These are phyloP conservation scores for Frankliniella intonsa DNA, from an alignment of 2,888 invertebrate species.

Conservation along the genomic window DNA sequence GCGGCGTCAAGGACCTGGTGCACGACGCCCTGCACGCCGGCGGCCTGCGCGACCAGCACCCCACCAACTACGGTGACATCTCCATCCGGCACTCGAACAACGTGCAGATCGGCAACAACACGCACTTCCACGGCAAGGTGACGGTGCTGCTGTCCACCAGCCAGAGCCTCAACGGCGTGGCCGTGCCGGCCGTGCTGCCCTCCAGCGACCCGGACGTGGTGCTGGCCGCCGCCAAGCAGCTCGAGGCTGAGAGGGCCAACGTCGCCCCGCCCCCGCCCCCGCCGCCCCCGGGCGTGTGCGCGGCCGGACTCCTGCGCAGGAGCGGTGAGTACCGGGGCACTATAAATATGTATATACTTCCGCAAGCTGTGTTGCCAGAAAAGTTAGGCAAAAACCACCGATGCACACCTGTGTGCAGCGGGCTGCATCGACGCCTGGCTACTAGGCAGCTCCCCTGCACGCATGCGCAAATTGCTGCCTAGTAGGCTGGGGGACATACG, in stretches of 20 bases:
- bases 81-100: not conserved
- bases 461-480: too few species aligned
- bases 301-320: too few species aligned
- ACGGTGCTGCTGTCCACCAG: not conserved
- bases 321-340: too few species aligned
- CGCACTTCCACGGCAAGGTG: not conserved
- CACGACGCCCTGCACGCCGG: not conserved
- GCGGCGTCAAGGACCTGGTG: conserved; percentile 7
- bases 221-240: not conserved
- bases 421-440: too few species aligned
- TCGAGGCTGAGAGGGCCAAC: not conserved
- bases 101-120: conserved; percentile 9
- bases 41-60: not conserved
- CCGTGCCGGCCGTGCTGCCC: conserved; percentile 38
- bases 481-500: too few species aligned
- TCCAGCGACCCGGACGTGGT: not conserved
- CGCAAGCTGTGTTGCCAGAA: too few species aligned
- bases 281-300: too few species aligned
- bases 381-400: too few species aligned
- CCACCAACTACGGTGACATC: not conserved
- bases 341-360: too few species aligned
- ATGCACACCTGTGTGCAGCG: too few species aligned
- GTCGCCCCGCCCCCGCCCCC: not conserved
- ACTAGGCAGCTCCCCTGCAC: too few species aligned
- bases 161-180: conserved; percentile 33